Evolutionary conservation across 1,140 invertebrate species (phyloP).

Genomic region (Phymorhynchus buccinoides): DNA sequence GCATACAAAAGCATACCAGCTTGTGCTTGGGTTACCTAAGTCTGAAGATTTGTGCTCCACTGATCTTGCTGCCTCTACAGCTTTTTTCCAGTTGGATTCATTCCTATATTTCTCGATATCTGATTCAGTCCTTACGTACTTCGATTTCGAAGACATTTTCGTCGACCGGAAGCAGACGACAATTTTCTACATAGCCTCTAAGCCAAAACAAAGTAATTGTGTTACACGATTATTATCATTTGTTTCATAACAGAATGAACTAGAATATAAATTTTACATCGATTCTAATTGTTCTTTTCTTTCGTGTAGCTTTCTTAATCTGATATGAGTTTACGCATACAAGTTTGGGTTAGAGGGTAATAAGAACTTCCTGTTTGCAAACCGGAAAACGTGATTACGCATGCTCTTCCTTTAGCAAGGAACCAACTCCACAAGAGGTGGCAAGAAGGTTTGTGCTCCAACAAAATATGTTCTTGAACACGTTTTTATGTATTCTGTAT

Average conservation of each 20-base stretch:
- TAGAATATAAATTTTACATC: no score
- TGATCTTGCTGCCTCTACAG: slow-evolving; percentile 89
- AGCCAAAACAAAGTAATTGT: no score
- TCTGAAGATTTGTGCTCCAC: slow-evolving; percentile 81
- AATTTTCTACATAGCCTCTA: not conserved
- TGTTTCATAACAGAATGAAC: no score
- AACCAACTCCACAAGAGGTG: not conserved
- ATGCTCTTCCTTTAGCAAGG: slow-evolving; percentile 6
- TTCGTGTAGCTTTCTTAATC: no score
- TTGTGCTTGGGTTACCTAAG: slow-evolving; percentile 64
- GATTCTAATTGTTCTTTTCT: no score
- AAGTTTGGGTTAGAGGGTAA: no score
- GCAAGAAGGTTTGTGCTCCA: not conserved
- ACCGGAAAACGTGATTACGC: not conserved
- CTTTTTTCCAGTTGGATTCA: slow-evolving; percentile 92
- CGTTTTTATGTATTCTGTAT: no score
- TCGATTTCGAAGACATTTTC: slow-evolving; percentile 77
- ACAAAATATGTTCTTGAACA: no score
- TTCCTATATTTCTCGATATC: slow-evolving; percentile 91
- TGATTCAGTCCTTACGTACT: slow-evolving; percentile 82
- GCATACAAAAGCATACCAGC: no score
- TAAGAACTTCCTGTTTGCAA: not conserved
- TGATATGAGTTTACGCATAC: no score
- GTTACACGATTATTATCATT: no score
- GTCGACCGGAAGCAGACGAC: slow-evolving; percentile 37